These are phyloP conservation scores for Typhlichthys eigenmanni DNA, from an alignment of 2,797 vertebrate species.

Conservation along the genomic window DNA sequence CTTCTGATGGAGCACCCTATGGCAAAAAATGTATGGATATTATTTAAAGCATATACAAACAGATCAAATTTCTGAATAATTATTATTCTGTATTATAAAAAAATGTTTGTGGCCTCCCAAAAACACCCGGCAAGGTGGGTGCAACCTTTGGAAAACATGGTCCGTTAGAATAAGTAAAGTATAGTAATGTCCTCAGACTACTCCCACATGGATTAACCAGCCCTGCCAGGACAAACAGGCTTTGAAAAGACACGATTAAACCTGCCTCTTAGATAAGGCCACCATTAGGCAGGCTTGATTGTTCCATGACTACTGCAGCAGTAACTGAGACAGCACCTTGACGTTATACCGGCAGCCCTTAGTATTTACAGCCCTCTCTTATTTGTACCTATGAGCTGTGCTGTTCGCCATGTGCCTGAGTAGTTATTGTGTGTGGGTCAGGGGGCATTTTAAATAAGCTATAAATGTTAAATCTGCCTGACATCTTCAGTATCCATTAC, in stretches of 20 bases:
- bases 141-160: neutral
- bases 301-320: conserved; percentile 69
- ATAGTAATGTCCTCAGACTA: conserved; percentile 63
- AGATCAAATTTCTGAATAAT: neutral
- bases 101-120: neutral
- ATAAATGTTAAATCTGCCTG: conserved; percentile 74
- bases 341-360: conserved; percentile 28
- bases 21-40: too few relatives aligned
- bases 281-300: conserved; percentile 63
- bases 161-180: conserved; percentile 22
- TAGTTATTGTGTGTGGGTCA: conserved; percentile 58
- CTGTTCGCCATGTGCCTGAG: conserved; percentile 12
- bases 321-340: conserved; percentile 48
- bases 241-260: conserved; percentile 62
- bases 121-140: neutral
- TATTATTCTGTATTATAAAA: neutral
- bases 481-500: conserved; percentile 76
- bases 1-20: too few relatives aligned
- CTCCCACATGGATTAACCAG: conserved; percentile 58
- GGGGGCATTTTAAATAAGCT: conserved; percentile 68
- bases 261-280: conserved; percentile 64
- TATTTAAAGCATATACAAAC: too few relatives aligned
- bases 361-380: conserved; percentile 17
- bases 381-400: conserved; percentile 42
- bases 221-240: conserved; percentile 18